Evolutionary conservation across 2,113 vertebrate species (phyloP), one percentile per base, ranked within the genome.

Genomic region (Carassius carassius): DNA sequence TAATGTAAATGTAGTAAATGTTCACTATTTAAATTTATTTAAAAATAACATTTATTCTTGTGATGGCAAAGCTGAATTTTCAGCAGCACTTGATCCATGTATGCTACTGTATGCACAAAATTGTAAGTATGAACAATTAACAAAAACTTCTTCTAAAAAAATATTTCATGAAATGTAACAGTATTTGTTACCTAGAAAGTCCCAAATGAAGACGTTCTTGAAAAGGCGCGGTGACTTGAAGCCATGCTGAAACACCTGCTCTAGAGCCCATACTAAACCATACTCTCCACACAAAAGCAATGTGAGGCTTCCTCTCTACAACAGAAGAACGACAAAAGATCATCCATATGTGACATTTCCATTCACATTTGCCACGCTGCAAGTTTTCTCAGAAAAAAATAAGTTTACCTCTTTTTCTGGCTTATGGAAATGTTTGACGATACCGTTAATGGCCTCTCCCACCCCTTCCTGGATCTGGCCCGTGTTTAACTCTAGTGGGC

Each of bases 121-220:
- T 47, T 12, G 44, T 47, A 12, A 47, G 44, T 47, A 12, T 41
- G 35, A 41, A 35, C 19, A 70, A 41, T 21, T 7, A 32, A 32
- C 25, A 32, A 32, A 32, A 25, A 67, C 25, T 29, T 29, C 23
- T 19, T 35, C 37, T 72, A n/a, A 72, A 72, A 44, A 72, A n/a
- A 12, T 14, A n/a, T 41, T 21, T 6, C 12, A n/a, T n/a, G 37
- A 5, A 78, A 4, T 47, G 10, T 17, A 78, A 47, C 44, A 88
- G 10, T 51, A 35, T 75, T 54, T 35, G 5, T 87, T 92, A 99
- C 98, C 98, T 90, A 99, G 91, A 86, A 97, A 98, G 92, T 99
- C 98, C 98, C 98, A 99, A 90, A 99, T 98, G 94, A 99, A 99
- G 92, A 99, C 95, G 0, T 97, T 99, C 94, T 99, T 99, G 94